phyloP scores from a whole-genome alignment of 2,888 invertebrate species.

The Epinotia nisella region DNA sequence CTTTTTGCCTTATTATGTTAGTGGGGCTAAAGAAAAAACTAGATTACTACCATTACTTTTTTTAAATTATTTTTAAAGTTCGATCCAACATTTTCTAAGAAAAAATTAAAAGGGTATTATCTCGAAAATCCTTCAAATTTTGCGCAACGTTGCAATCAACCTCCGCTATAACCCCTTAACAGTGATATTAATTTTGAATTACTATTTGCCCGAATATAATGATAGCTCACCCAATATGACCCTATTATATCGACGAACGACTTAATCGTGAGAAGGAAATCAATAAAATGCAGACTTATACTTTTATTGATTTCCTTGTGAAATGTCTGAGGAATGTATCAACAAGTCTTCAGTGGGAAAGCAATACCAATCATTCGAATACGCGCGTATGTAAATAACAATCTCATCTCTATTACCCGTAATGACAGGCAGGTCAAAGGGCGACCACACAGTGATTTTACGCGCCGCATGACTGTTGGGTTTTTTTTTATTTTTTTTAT shows the following conservation, averaged over 20 bases:
- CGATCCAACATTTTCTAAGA: no score
- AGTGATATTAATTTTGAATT: no score
- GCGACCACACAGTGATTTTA: background rate
- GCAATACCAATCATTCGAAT: slow-evolving; percentile 23
- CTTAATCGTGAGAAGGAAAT: background rate
- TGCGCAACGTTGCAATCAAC: no score
- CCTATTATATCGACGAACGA: background rate
- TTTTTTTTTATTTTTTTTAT: slow-evolving; percentile 2
- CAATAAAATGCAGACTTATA: background rate
- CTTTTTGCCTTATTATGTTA: no score
- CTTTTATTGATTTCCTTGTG: slow-evolving; percentile 10
- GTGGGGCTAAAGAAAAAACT: no score
- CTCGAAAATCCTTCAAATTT: no score
- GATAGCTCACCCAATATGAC: background rate
- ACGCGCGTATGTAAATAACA: slow-evolving; percentile 35
- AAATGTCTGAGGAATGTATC: background rate
- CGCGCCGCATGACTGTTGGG: background rate
- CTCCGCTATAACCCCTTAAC: no score
- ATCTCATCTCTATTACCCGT: slow-evolving; percentile 17
- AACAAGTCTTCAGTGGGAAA: background rate
- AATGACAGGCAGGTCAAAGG: slow-evolving; percentile 31
- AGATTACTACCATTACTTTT: no score
- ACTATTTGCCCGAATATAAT: background rate
- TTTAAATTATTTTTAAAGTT: no score
- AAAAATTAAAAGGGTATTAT: no score